A percentile compares a stretch with the other conserved stretches of the same genome.
These are phyloP conservation scores for Lepidonotus clava DNA, from an alignment of 2,888 invertebrate genomes.

Conservation along the genomic window DNA sequence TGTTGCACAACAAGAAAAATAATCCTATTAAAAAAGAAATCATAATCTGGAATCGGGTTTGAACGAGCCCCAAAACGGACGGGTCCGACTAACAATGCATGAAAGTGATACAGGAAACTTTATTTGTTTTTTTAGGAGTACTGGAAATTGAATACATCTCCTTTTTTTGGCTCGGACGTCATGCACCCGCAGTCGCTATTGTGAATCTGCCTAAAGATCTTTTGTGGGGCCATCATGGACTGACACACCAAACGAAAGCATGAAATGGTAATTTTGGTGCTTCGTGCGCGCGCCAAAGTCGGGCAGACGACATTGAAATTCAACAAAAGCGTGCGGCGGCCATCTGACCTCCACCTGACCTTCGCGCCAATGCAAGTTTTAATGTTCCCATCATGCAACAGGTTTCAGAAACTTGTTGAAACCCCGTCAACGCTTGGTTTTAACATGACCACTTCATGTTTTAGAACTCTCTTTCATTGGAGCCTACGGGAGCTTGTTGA, in stretches of 20 bases:
- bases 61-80: neutral
- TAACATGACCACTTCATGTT: too few species aligned
- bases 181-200: neutral
- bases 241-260: neutral
- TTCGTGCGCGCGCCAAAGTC: neutral
- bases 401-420: neutral
- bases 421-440: too few species aligned
- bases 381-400: neutral
- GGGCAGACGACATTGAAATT: neutral
- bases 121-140: neutral
- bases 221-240: neutral
- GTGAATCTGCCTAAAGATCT: neutral
- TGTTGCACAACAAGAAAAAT: too few species aligned
- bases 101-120: neutral
- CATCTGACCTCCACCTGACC: neutral
- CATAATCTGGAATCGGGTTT: neutral
- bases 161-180: neutral
- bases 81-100: neutral
- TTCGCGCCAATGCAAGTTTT: too few species aligned
- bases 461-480: too few species aligned
- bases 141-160: neutral
- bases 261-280: constrained; percentile 17
- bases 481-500: too few species aligned
- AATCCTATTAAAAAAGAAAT: neutral
- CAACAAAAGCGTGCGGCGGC: neutral